A percentile compares a stretch with the other conserved stretches of the same genome.
Evolutionary conservation across 2,888 invertebrate genomes (phyloP).

Genomic region (Caenorhabditis japonica): DNA sequence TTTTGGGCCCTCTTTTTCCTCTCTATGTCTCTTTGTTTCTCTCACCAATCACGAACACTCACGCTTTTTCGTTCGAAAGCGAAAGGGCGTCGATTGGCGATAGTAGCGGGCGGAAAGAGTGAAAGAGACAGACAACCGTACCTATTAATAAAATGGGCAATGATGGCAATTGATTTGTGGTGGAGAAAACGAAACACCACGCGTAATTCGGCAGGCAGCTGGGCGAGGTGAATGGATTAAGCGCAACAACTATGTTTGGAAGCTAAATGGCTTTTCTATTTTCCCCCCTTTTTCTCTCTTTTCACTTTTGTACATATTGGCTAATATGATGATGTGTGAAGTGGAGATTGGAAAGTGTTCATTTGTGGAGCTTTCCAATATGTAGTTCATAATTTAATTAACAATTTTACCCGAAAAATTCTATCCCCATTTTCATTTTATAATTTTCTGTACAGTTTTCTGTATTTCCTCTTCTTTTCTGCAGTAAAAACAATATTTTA

Average conservation of each 20-base stretch:
- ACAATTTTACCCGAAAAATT: too few species aligned
- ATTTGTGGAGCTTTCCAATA: too few species aligned
- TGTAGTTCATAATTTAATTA: too few species aligned
- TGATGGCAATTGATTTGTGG: conserved; percentile 52
- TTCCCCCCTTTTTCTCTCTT: conserved; percentile 4
- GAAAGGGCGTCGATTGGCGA: conserved; percentile 43
- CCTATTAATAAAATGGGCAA: conserved; percentile 51
- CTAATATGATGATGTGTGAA: conserved; percentile 21
- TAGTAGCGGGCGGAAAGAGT: too few species aligned
- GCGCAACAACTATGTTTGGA: too few species aligned
- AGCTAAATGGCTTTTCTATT: too few species aligned
- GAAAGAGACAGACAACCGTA: conserved; percentile 23
- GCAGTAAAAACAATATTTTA: too few species aligned
- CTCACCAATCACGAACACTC: not conserved
- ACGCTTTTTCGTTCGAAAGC: conserved; percentile 23
- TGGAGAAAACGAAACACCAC: conserved; percentile 25
- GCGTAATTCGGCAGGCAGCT: too few species aligned
- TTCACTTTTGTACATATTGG: too few species aligned
- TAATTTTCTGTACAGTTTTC: too few species aligned
- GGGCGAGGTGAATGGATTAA: conserved; percentile 48
- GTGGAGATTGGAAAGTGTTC: conserved; percentile 13
- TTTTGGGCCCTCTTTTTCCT: conserved; percentile 1
- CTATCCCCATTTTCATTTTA: too few species aligned
- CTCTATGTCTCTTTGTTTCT: conserved; percentile 23
- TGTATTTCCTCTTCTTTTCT: too few species aligned